These are phyloP conservation scores for Aegithalos caudatus DNA, from an alignment of 2,113 vertebrate genomes.

Conservation along the genomic window DNA sequence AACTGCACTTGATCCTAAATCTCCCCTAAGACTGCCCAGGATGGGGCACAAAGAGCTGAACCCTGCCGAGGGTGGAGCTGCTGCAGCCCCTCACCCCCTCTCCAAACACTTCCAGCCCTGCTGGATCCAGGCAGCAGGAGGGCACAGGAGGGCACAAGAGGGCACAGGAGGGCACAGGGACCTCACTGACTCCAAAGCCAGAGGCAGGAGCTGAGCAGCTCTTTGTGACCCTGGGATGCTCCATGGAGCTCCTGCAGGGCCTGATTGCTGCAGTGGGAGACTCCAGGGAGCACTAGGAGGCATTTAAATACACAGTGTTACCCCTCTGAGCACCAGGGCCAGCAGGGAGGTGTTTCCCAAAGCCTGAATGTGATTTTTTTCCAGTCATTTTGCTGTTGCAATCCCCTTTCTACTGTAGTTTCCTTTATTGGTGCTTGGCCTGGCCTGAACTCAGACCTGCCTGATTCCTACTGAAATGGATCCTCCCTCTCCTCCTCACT, in stretches of 20 bases:
- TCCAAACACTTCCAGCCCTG: background rate
- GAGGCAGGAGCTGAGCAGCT: background rate
- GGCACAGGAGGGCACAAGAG: background rate
- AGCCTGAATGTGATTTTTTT: background rate
- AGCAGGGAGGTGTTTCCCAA: background rate
- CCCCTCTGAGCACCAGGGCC: background rate
- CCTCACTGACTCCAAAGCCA: fast-evolving
- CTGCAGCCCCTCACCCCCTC: background rate
- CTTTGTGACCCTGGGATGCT: background rate
- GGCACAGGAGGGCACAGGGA: background rate
- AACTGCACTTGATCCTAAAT: background rate
- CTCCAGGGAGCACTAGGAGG: background rate
- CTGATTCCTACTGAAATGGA: background rate
- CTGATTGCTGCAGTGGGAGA: background rate
- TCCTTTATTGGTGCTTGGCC: background rate
- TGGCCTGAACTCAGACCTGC: background rate
- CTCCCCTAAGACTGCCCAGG: background rate
- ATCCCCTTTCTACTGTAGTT: background rate
- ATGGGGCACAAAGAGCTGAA: background rate
- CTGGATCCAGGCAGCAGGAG: background rate
- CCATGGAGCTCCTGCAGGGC: background rate
- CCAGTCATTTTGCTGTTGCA: background rate
- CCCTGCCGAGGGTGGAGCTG: background rate
- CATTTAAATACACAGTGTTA: background rate
- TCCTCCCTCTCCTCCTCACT: background rate